Conservation (phyloP, 2,888 invertebrate genomes). For the Phaonia tiefii region DNA sequence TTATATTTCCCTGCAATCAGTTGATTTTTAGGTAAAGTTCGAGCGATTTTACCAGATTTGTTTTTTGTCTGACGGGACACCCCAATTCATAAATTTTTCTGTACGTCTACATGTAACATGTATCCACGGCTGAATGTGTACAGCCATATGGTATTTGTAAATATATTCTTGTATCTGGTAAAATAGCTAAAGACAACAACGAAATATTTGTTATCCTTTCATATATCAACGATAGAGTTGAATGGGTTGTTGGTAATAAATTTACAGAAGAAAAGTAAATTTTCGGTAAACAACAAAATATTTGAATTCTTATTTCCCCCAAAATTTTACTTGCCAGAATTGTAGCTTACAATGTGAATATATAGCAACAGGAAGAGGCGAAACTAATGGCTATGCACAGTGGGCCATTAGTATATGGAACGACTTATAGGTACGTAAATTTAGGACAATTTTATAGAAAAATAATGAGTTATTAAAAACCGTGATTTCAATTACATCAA, state of each 20-base stretch:
- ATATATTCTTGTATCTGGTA: background rate
- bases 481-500: too few species aligned
- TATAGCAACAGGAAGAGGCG: background rate
- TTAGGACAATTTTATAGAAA: too few species aligned
- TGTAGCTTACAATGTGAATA: conserved; percentile 2
- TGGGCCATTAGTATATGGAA: too few species aligned
- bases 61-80: too few species aligned
- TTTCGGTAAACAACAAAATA: conserved; percentile 32
- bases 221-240: background rate
- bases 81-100: too few species aligned
- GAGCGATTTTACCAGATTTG: too few species aligned
- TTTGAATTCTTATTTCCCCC: conserved; percentile 14
- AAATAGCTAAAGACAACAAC: conserved; percentile 1
- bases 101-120: background rate
- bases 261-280: conserved; percentile 3
- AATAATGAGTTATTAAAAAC: too few species aligned
- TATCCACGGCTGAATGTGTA: too few species aligned
- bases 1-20: too few species aligned
- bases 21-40: too few species aligned
- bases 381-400: too few species aligned
- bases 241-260: conserved; percentile 14
- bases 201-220: conserved; percentile 17
- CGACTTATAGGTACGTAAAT: too few species aligned
- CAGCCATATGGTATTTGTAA: conserved; percentile 4
- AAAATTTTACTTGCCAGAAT: background rate